Base-by-base conservation (phyloP, 2,113 vertebrate species). In the Albula goreensis region DNA sequence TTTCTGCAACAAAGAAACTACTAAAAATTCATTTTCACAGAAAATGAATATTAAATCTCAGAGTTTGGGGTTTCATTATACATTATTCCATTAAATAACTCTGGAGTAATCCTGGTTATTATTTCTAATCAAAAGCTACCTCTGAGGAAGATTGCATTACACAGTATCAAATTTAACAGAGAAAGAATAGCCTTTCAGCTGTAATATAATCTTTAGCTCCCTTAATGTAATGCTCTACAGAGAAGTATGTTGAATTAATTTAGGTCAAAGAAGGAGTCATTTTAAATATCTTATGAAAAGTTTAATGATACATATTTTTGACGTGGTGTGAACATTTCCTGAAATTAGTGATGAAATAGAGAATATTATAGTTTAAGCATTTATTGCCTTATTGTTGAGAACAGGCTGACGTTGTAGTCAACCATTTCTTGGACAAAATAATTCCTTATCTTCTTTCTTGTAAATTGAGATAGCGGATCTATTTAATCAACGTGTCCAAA, bases 141-240 rank as follows among this genome's bases (percentile, higher is more conserved):
- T 90, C 50, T 74, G 89, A 91, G 87, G 90, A 82, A 80, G 83
- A 89, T 89, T 91, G 87, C 93, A 92, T 92, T 91, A 90, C 85
- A 85, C 85, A 89, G 90, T 89, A 92, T 90, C 88, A 85, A 87
- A 89, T 91, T 93, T 91, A 93, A 93, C 93, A 88, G 88, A 88
- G 91, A 92, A 91, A 86, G 86, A 90, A 93, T 91, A 90, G 92
- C 91, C 90, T 93, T 93, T 90, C 88, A 90, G 88, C 91, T 90
- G 91, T 92, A 89, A 88, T 90, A 90, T 89, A 88, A 89, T 81
- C 22, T 50, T 56, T 85, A 50, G 82, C 91, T 81, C 85, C 85
- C 90, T 90, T 63, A 66, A 89, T 90, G 90, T 90, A 86, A 5
- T n/a, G 25, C 50, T 31, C 49, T 57, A 66, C 50, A 81, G 2